Evolutionary conservation across 2,888 invertebrate genomes (phyloP), one percentile per base, ranked within the genome.

Genomic region (Rhamphomyia laevipes): DNA sequence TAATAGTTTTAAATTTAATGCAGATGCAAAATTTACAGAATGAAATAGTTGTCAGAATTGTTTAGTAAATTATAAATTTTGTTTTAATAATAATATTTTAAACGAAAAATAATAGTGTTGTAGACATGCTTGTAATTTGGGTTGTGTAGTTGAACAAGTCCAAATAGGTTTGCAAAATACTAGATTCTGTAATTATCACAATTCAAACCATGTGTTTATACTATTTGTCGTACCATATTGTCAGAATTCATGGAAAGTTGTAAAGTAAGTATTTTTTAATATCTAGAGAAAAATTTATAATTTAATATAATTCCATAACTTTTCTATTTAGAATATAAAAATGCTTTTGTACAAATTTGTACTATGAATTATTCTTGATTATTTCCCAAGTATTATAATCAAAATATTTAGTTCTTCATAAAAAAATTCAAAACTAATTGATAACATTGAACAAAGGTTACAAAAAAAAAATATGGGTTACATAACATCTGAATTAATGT

Each of bases 1-100:
- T 44, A 93, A 91, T 68, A 78, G 93, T 4, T 86, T 95, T 56
- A 94, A 93, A 72, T 94, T 82, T 69, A 93, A 95, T 71, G 90
- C 93, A 16, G 86, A n/a, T n/a, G n/a, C n/a, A 91, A 13, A 91
- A 89, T 66, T 75, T 95, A 53, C 91, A 92, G 62, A 89, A 91
- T 60, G 83, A 85, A 51, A 81, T 91, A 51, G 80, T 94, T 31
- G 80, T 84, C 49, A 87, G 86, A 50, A 80, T 92, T 58, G 85
- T 94, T 46, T 80, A 84, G 90, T 92, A 74, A 73, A 82, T 76
- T 48, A 42, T 17, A n/a, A n/a, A 5, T 27, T 33, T 21, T 27
- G 18, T 21, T 41, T 18, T 23, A 50, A 46, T 35, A 50, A 11
- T 23, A 43, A 41, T 35, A 31, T 42, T 7, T 4, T 27, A 27